Conservation (phyloP, 1,140 invertebrate genomes). For the Drosophila nasuta region DNA sequence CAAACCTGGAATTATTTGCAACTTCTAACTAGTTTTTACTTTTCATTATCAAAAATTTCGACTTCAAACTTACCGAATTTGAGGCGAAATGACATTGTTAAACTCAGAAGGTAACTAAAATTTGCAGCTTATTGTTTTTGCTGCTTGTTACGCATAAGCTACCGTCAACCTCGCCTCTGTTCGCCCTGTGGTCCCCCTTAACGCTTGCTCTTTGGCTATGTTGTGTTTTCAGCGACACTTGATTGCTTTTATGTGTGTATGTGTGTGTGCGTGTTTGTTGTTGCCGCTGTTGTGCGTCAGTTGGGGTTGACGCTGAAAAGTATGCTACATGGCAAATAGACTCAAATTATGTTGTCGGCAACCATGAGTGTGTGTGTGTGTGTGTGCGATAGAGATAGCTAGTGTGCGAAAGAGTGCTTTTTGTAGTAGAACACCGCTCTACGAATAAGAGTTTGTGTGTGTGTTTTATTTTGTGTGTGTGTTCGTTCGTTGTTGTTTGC, state of each 20-base stretch:
- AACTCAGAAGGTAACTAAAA: conserved; percentile 41
- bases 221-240: conserved; percentile 72
- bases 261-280: conserved; percentile 30
- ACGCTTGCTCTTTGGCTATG: conserved; percentile 47
- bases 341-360: conserved; percentile 71
- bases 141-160: conserved; percentile 62
- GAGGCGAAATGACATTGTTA: conserved; percentile 16
- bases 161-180: conserved; percentile 6
- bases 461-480: not conserved
- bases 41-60: too few species aligned
- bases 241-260: conserved; percentile 62
- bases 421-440: not conserved
- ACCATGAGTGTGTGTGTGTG: conserved; percentile 20
- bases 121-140: conserved; percentile 52
- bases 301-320: conserved; percentile 55
- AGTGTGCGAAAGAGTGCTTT: conserved; percentile 3
- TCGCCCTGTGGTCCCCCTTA: conserved; percentile 11
- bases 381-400: not conserved
- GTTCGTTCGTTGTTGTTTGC: conserved; percentile 9
- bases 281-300: conserved; percentile 31
- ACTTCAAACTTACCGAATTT: conserved; percentile 9
- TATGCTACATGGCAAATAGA: conserved; percentile 71
- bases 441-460: not conserved
- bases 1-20: too few species aligned
- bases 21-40: too few species aligned